A percentile compares a stretch with the other conserved stretches of the same genome.
Conservation (phyloP, 2,797 vertebrate genomes). For the Anableps anableps region DNA sequence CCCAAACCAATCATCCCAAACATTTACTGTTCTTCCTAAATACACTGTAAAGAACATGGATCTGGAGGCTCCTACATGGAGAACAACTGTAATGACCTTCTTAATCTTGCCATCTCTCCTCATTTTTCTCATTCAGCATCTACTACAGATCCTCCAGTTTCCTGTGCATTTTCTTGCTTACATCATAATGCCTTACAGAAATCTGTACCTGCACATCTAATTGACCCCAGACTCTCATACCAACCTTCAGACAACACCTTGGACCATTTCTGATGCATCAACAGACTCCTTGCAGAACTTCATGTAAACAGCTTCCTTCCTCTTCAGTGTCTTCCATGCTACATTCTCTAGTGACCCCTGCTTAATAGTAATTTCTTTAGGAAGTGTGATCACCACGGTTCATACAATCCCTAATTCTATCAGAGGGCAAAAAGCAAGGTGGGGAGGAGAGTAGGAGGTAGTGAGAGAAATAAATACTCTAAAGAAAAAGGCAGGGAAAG, state of each 20-base stretch:
- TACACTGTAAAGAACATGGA: not conserved
- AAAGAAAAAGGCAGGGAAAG: conserved; percentile 40
- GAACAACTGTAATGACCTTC: not conserved
- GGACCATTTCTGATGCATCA: conserved; percentile 54
- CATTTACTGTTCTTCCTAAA: not conserved
- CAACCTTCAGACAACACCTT: conserved; percentile 50
- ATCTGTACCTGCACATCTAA: conserved; percentile 33
- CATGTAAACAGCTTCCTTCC: conserved; percentile 65
- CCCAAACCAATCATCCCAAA: not conserved
- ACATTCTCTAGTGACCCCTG: conserved; percentile 59
- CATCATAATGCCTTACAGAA: conserved; percentile 13
- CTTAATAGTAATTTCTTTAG: conserved; percentile 81
- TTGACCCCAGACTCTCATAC: conserved; percentile 28
- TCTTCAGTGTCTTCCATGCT: conserved; percentile 34
- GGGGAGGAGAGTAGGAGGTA: conserved; percentile 29
- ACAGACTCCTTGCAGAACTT: conserved; percentile 61
- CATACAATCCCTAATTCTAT: conserved; percentile 82
- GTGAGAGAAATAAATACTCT: conserved; percentile 45
- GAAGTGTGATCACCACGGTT: conserved; percentile 80
- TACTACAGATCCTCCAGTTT: not conserved
- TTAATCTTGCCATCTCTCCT: conserved; percentile 24
- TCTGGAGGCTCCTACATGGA: not conserved
- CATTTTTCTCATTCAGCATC: conserved; percentile 21
- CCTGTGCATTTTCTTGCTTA: not conserved
- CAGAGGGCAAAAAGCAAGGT: conserved; percentile 52